Evolutionary conservation across 2,797 vertebrate genomes (phyloP).

Genomic region (Acrossocheilus wenchowensis): DNA sequence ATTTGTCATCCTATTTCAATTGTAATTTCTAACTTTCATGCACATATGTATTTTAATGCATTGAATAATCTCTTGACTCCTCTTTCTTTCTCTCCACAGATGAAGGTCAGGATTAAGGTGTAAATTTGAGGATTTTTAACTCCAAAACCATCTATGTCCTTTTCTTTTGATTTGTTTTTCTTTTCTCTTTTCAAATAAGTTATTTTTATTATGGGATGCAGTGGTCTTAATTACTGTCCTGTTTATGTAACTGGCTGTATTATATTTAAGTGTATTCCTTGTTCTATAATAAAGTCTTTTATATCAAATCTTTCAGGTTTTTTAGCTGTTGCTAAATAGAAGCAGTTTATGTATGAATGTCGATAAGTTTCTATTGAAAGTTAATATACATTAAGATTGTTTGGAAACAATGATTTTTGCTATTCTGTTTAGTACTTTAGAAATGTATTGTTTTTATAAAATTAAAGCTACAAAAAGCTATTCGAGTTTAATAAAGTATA

Average conservation of each 20-base stretch:
- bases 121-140: slow-evolving; percentile 56
- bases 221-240: slow-evolving; percentile 20
- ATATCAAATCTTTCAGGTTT: not conserved
- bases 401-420: not conserved
- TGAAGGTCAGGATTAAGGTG: slow-evolving; percentile 71
- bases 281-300: slow-evolving; percentile 28
- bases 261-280: slow-evolving; percentile 14
- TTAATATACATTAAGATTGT: not conserved
- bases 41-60: not conserved
- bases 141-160: not conserved
- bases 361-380: not conserved
- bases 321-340: not conserved
- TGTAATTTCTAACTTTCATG: not conserved
- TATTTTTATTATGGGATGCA: not conserved
- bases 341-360: not conserved
- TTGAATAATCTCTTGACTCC: not conserved
- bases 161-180: not conserved
- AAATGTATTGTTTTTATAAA: not conserved
- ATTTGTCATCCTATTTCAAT: not conserved
- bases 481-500: not conserved
- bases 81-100: slow-evolving; percentile 65
- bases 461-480: not conserved
- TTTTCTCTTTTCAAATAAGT: not conserved
- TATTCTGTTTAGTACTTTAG: not conserved
- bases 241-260: not conserved